Evolutionary conservation across 2,797 vertebrate genomes (phyloP).

Genomic region (Notamacropus eugenii): DNA sequence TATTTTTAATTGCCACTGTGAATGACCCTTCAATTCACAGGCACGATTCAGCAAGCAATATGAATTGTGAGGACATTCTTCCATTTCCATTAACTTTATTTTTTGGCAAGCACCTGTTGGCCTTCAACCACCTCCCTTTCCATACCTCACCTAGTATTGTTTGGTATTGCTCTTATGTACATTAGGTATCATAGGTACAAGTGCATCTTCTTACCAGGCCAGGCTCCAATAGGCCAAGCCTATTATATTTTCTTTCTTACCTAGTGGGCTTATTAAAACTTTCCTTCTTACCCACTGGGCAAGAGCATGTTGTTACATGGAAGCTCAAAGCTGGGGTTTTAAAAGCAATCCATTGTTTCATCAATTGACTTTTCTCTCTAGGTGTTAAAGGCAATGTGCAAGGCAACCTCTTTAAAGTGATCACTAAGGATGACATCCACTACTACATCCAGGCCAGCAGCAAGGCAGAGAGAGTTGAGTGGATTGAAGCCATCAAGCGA

Average conservation of each 20-base stretch:
- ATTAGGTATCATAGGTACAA: not conserved
- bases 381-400: conserved; percentile 97
- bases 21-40: not conserved
- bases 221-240: not conserved
- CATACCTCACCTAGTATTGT: not conserved
- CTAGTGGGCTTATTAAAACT: not conserved
- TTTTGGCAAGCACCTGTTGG: not conserved
- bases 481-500: conserved; percentile 94
- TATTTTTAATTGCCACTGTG: not conserved
- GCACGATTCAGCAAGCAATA: not conserved
- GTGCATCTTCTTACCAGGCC: not conserved
- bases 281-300: not conserved
- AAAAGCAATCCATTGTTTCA: conserved; percentile 25
- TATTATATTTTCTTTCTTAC: not conserved
- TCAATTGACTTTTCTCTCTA: conserved; percentile 71
- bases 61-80: not conserved
- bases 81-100: not conserved
- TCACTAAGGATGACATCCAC: conserved; percentile 92
- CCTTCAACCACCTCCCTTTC: not conserved
- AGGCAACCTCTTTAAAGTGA: conserved; percentile 98
- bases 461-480: conserved; percentile 91
- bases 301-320: not conserved
- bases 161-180: not conserved
- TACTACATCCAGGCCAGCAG: conserved; percentile 97
- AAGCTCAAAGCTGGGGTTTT: not conserved